Evolutionary conservation across 2,113 vertebrate species (phyloP), one percentile per base, ranked within the genome.

Genomic region (Alethe diademata): DNA sequence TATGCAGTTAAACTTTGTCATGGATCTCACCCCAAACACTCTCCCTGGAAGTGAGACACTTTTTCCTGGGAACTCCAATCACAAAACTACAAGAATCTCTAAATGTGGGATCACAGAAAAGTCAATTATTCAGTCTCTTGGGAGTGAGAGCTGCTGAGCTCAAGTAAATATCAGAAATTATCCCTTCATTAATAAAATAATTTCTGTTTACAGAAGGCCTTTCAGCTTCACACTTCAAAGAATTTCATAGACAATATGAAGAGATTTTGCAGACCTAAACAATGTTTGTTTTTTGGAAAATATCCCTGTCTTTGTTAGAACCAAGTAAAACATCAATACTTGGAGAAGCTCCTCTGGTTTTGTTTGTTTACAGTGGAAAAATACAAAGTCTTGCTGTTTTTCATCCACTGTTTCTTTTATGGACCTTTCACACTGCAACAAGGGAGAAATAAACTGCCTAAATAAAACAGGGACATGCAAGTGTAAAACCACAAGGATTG

Each of bases 1-100:
- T 38, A 8, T 1, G 11, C 0, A 70, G 0, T 11, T n/a, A 38
- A 53, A 35, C 15, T 80, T 28, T 4, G 33, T 11, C 35, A 28
- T 15, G n/a, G 31, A 72, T 40, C 18, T 67, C 5, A 2, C 6
- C 43, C 43, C 29, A 38, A 65, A 73, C 19, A 28, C 7, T n/a
- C 19, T 20, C 51, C n/a, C 22, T 60, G 14, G 16, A 75, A 73
- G 4, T 2, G 9, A 86, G 29, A 40, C 26, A 11, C 10, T 24
- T 58, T 9, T 38, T 74, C 38, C 57, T 28, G 24, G 36, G 3
- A 84, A 74, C 4, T 29, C 14, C 48, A 47, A 11, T 24, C 24
- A 71, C 26, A 14, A 26, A 40, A 70, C 17, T 4, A 35, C 22
- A 51, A 50, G 31, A 78, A 65, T 15, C 45, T 20, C 40, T 62